Evolutionary conservation across 2,113 vertebrate species (phyloP), one percentile per base, ranked within the genome.

Genomic region (Atrichornis clamosus): DNA sequence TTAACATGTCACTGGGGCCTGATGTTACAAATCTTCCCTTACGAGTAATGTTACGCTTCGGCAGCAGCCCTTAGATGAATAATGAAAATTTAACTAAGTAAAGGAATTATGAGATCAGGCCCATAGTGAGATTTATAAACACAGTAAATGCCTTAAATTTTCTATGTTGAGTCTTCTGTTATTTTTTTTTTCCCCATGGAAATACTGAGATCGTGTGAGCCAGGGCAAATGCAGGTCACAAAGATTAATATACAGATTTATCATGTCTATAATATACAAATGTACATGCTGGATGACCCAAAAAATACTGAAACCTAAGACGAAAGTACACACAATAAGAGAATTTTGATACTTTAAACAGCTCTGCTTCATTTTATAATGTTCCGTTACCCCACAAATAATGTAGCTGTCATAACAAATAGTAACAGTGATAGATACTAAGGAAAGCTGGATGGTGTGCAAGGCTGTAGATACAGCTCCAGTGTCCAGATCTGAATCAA

Each of bases 371-470:
- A 65, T 90, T 92, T 93, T 89, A 91, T 65, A 92, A 79, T 7
- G 10, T 89, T 94, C 80, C 5, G 24, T 92, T 94, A 94, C 92
- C 84, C 87, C 93, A 96, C 90, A 97, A 96, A 96, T 96, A 93
- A 96, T 3, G 4, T 89, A 89, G 80, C 69, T 96, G 90, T 96
- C 96, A 96, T 95, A 96, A 95, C 92, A 96, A 96, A 93, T 10
- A 79, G 68, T 87, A 92, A 94, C 86, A 84, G 65, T 53, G 44
- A 84, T 10, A 92, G 72, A 90, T 86, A 93, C 32, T 78, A 56
- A 94, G 84, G 65, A 94, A 95, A 91, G 58, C 84, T 94, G 90
- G 64, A 81, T 67, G 28, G 42, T 53, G 69, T 87, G 64, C 83
- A 89, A 84, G 74, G 32, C 88, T 64, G 44, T 3, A 14, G 64